phyloP scores from a whole-genome alignment of 1,140 invertebrate species.

The Scaptomyza pallida region DNA sequence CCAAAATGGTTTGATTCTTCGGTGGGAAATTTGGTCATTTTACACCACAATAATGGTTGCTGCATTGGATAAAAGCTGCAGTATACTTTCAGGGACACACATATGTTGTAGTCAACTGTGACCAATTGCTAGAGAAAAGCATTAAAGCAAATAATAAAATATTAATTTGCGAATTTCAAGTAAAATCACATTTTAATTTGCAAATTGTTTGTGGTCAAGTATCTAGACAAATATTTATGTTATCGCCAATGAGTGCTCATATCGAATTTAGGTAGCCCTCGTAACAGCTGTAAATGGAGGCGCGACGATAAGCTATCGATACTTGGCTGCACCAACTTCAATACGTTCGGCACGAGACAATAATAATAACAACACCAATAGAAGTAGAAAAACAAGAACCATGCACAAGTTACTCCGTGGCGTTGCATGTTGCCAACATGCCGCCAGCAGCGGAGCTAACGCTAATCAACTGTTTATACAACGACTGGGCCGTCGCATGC shows the following conservation, averaged over 20 bases:
- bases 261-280: constrained; percentile 12
- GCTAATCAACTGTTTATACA: constrained; percentile 5
- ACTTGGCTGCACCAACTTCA: not conserved
- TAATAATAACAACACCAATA: constrained; percentile 26
- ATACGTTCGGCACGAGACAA: constrained; percentile 31
- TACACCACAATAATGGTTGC: too few relatives aligned
- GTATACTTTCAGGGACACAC: too few relatives aligned
- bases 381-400: not conserved
- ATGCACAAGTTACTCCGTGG: constrained; percentile 51
- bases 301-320: constrained; percentile 13
- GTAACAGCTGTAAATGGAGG: constrained; percentile 28
- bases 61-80: too few relatives aligned
- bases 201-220: too few relatives aligned
- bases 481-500: constrained; percentile 10
- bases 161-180: too few relatives aligned
- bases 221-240: not conserved
- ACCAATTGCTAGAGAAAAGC: too few relatives aligned
- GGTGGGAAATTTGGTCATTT: too few relatives aligned
- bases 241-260: not conserved
- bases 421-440: constrained; percentile 48
- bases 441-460: constrained; percentile 39
- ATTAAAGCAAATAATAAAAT: too few relatives aligned
- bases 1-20: not conserved
- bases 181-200: too few relatives aligned
- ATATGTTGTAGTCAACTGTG: too few relatives aligned